A percentile compares a stretch with the other conserved stretches of the same genome.
Conservation (phyloP, 2,113 vertebrate genomes). For the Nothoprocta perdicaria region DNA sequence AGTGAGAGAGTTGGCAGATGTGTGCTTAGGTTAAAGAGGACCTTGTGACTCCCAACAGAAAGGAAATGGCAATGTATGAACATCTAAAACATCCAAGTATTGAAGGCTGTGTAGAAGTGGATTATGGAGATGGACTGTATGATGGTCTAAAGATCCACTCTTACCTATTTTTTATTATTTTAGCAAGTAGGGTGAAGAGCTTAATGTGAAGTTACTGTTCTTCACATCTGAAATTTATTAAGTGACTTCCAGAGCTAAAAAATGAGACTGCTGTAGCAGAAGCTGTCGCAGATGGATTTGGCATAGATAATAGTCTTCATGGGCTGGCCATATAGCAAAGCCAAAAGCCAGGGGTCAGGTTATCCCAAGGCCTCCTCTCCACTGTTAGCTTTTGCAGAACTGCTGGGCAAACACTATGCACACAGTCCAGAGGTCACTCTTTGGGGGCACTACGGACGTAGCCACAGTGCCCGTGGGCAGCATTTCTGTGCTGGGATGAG, state of each 20-base stretch:
- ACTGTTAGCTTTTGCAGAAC: background rate
- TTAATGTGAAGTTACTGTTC: background rate
- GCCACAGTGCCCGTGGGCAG: background rate
- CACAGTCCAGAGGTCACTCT: background rate
- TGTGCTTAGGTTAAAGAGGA: background rate
- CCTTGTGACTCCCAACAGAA: background rate
- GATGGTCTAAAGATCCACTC: background rate
- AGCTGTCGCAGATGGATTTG: background rate
- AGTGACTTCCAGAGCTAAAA: background rate
- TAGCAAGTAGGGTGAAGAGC: background rate
- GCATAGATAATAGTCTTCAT: background rate
- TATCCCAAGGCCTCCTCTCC: background rate
- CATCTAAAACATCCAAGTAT: background rate
- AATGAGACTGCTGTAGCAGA: background rate
- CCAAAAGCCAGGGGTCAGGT: background rate
- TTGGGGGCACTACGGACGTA: background rate
- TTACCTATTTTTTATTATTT: background rate
- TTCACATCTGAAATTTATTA: background rate
- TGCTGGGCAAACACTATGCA: background rate
- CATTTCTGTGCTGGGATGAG: background rate
- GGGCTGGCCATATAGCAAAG: background rate
- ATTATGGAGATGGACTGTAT: background rate
- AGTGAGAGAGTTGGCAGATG: background rate
- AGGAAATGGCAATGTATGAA: background rate
- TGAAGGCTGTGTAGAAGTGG: background rate